These are phyloP conservation scores for Pseudococcus viburni DNA, from an alignment of 2,888 invertebrate species.

Conservation along the genomic window DNA sequence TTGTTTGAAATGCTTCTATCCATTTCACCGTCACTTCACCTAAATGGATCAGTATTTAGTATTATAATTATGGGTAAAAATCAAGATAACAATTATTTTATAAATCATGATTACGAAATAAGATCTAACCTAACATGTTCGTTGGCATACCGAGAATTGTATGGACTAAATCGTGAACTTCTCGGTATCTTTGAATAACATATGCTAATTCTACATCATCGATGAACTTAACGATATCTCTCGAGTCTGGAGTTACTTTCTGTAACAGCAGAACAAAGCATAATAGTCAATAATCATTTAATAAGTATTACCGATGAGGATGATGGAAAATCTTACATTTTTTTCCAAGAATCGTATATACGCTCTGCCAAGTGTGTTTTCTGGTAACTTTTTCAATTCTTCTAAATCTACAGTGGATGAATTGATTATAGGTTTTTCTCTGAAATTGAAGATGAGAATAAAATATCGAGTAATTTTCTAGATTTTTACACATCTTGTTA, in stretches of 20 bases:
- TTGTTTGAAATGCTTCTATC: constrained; percentile 96
- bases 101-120: not conserved
- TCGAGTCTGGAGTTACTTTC: constrained; percentile 93
- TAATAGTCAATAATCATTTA: not conserved
- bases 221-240: constrained; percentile 91
- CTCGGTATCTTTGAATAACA: constrained; percentile 97
- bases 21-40: constrained; percentile 95
- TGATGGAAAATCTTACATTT: constrained; percentile 75
- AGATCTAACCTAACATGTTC: constrained; percentile 83
- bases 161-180: constrained; percentile 96
- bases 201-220: constrained; percentile 92
- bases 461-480: not conserved
- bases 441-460: constrained; percentile 70
- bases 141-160: constrained; percentile 93
- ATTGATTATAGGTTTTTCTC: constrained; percentile 89
- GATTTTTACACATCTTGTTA: not conserved
- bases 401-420: constrained; percentile 84
- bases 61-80: not conserved
- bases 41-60: constrained; percentile 68
- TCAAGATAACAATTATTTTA: not conserved
- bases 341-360: constrained; percentile 87
- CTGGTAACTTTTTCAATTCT: constrained; percentile 80
- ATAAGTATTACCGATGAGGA: not conserved
- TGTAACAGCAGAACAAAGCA: constrained; percentile 70
- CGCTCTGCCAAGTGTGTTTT: constrained; percentile 86